These are phyloP conservation scores for Caenorhabditis tropicalis DNA, from an alignment of 1,140 invertebrate species.

Conservation along the genomic window DNA sequence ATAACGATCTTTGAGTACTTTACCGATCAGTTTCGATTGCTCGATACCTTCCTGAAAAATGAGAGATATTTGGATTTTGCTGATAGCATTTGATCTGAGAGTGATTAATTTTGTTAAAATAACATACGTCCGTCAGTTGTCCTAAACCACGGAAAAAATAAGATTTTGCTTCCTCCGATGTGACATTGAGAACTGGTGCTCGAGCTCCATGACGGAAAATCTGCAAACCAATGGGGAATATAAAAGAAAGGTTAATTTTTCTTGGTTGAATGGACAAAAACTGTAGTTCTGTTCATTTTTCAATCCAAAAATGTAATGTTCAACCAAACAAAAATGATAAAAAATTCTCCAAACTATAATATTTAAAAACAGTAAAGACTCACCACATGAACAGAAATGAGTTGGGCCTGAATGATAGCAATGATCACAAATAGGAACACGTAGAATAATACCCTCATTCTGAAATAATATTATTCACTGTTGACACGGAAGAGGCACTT, in stretches of 20 bases:
- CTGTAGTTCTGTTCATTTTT: too few species aligned
- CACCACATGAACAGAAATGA: constrained; percentile 8
- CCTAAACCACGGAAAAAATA: constrained; percentile 35
- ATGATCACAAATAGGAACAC: constrained; percentile 11
- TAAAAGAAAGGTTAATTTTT: background rate
- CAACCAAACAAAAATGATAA: too few species aligned
- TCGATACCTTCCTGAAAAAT: background rate
- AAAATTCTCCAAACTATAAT: too few species aligned
- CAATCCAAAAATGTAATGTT: too few species aligned
- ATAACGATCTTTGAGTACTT: constrained; percentile 18
- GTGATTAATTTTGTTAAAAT: constrained; percentile 37
- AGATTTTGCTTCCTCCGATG: constrained; percentile 19
- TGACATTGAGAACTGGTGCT: constrained; percentile 32
- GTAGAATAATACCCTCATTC: constrained; percentile 35
- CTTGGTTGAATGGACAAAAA: background rate
- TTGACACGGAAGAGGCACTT: background rate
- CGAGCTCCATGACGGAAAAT: constrained; percentile 22
- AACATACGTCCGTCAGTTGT: constrained; percentile 40
- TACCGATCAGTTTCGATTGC: constrained; percentile 7
- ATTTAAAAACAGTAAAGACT: too few species aligned
- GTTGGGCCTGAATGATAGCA: background rate
- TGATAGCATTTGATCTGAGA: background rate
- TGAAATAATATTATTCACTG: background rate
- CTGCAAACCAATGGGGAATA: background rate
- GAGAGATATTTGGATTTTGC: background rate